A percentile compares a stretch with the other conserved stretches of the same genome.
These are phyloP conservation scores for Pentamera pediparva DNA, from an alignment of 53 echinoderm and acorn worm species.

Conservation along the genomic window DNA sequence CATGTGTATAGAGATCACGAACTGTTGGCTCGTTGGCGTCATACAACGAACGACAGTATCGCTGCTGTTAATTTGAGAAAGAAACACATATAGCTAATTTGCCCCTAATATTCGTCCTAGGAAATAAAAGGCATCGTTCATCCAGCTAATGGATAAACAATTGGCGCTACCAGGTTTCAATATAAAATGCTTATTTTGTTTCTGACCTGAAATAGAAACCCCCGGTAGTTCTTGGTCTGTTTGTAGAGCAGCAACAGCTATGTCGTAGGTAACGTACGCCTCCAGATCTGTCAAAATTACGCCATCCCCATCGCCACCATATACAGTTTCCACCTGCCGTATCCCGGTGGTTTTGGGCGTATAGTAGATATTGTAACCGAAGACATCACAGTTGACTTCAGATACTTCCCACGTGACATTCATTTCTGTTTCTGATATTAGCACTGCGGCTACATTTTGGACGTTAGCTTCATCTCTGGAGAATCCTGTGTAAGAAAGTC, in stretches of 20 bases:
- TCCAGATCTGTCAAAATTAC: slow-evolving; percentile 23
- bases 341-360: slow-evolving; percentile 1
- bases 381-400: slow-evolving; percentile 73
- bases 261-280: slow-evolving; percentile 38
- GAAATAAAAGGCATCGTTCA: no score
- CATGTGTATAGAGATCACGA: no score
- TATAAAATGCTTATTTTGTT: no score
- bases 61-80: no score
- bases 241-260: slow-evolving; percentile 54
- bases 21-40: no score
- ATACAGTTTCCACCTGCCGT: slow-evolving; percentile 15
- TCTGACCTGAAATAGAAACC: slow-evolving; percentile 42
- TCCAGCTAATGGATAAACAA: no score
- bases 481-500: slow-evolving; percentile 48
- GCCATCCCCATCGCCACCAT: slow-evolving; percentile 40
- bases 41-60: no score
- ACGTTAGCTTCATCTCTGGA: slow-evolving; percentile 53
- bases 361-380: slow-evolving; percentile 73
- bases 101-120: no score
- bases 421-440: slow-evolving; percentile 32
- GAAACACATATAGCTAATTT: no score
- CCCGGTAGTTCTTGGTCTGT: slow-evolving; percentile 39
- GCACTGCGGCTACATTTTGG: slow-evolving; percentile 48
- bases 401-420: slow-evolving; percentile 74
- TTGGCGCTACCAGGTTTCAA: no score